phyloP scores from a whole-genome alignment of 1,140 invertebrate genomes.

The Drosophila kohkoa region DNA sequence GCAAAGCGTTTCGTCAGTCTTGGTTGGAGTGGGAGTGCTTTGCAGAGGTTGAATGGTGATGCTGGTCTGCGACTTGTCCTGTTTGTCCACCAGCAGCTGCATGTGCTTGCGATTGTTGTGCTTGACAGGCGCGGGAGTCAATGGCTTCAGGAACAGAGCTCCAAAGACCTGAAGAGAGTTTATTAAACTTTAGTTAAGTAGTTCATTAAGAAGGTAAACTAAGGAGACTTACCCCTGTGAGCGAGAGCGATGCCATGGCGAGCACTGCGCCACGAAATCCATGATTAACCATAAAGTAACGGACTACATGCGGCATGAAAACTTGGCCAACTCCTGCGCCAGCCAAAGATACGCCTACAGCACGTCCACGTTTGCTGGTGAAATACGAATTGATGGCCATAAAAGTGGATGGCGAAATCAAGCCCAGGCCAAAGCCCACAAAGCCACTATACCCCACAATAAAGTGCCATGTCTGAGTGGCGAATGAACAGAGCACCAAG shows the following conservation, averaged over 20 bases:
- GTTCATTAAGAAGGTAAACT: neutral
- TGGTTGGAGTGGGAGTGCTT: neutral
- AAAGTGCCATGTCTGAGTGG: slow-evolving; percentile 88
- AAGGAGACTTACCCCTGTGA: slow-evolving; percentile 86
- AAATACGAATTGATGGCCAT: slow-evolving; percentile 91
- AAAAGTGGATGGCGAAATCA: slow-evolving; percentile 89
- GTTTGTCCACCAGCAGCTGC: slow-evolving; percentile 51
- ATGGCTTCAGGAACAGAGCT: slow-evolving; percentile 69
- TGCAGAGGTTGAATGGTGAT: slow-evolving; percentile 36
- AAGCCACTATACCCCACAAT: slow-evolving; percentile 89
- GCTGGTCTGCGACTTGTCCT: slow-evolving; percentile 47
- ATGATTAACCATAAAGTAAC: slow-evolving; percentile 87
- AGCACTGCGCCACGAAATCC: slow-evolving; percentile 87
- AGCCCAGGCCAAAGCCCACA: slow-evolving; percentile 86
- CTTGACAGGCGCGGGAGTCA: slow-evolving; percentile 39
- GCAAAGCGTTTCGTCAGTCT: slow-evolving; percentile 28
- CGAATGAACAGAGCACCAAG: slow-evolving; percentile 87
- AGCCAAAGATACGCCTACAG: slow-evolving; percentile 89
- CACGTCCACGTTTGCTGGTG: slow-evolving; percentile 87
- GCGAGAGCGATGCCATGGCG: slow-evolving; percentile 87
- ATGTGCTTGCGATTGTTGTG: slow-evolving; percentile 77
- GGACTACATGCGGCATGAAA: slow-evolving; percentile 89
- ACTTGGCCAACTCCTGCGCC: slow-evolving; percentile 91
- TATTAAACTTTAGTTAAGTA: neutral
- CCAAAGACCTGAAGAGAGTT: slow-evolving; percentile 71